Evolutionary conservation across 1,140 invertebrate genomes (phyloP).

Genomic region (Orius laevigatus): DNA sequence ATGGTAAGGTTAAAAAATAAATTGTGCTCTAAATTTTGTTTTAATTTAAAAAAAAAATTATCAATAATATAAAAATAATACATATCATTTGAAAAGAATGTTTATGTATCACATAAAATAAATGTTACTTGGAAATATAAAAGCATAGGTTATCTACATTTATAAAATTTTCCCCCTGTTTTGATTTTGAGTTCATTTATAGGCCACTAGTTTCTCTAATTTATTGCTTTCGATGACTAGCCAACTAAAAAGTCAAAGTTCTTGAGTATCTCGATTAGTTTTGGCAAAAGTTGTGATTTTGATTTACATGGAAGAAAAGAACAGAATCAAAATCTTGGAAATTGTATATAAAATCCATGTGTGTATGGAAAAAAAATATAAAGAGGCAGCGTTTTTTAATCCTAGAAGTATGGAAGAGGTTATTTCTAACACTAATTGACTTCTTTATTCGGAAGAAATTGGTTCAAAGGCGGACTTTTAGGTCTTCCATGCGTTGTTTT

Average conservation of each 20-base stretch:
- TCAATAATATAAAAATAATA: background rate
- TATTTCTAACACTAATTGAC: background rate
- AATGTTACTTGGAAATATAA: background rate
- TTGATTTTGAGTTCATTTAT: background rate
- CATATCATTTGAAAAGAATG: background rate
- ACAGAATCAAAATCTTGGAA: background rate
- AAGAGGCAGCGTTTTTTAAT: background rate
- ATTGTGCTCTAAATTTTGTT: background rate
- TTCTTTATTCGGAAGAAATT: background rate
- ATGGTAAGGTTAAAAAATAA: no score
- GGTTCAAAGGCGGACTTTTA: constrained; percentile 43
- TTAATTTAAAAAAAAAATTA: background rate
- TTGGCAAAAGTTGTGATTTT: no score
- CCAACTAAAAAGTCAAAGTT: no score
- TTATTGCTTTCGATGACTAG: no score
- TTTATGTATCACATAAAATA: background rate
- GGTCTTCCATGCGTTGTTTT: constrained; percentile 50
- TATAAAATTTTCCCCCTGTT: background rate
- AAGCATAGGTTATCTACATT: background rate
- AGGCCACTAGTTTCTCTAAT: background rate
- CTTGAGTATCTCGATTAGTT: no score
- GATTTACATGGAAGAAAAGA: background rate
- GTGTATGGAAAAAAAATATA: background rate
- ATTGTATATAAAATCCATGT: background rate
- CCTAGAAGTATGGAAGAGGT: no score